A percentile compares a stretch with the other conserved stretches of the same genome.
Conservation (phyloP, 2,113 vertebrate genomes). For the Collichthys lucidus region DNA sequence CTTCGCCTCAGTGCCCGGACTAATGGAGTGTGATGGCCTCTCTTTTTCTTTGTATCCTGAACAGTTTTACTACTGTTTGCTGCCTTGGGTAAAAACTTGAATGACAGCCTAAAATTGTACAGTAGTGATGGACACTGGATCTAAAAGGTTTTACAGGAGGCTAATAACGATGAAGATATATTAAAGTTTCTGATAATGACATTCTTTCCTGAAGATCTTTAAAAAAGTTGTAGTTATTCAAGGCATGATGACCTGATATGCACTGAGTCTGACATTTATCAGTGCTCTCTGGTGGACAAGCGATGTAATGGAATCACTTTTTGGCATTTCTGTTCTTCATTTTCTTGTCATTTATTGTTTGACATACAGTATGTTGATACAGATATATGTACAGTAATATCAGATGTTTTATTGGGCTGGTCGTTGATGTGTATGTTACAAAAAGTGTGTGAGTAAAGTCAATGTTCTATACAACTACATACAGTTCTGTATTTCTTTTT, state of each 20-base stretch:
- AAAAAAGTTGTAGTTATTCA: neutral
- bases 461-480: neutral
- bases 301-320: neutral
- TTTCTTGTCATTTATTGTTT: neutral
- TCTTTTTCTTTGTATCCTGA: slow-evolving; percentile 26
- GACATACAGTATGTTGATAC: neutral
- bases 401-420: neutral
- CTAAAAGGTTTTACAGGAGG: neutral
- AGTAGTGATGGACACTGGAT: neutral
- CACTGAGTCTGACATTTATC: neutral
- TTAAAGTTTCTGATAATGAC: neutral
- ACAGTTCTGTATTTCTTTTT: neutral
- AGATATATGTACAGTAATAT: neutral
- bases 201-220: neutral
- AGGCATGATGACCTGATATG: neutral
- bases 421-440: neutral
- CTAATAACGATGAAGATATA: neutral
- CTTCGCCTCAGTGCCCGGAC: slow-evolving; percentile 8
- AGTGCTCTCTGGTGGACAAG: neutral
- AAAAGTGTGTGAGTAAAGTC: neutral
- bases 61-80: slow-evolving; percentile 30
- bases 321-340: neutral
- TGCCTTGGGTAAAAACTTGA: slow-evolving; percentile 19
- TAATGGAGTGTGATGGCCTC: slow-evolving; percentile 26
- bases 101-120: slow-evolving; percentile 1